phyloP scores from a whole-genome alignment of 2,797 vertebrate genomes.

The Artibeus lituratus region DNA sequence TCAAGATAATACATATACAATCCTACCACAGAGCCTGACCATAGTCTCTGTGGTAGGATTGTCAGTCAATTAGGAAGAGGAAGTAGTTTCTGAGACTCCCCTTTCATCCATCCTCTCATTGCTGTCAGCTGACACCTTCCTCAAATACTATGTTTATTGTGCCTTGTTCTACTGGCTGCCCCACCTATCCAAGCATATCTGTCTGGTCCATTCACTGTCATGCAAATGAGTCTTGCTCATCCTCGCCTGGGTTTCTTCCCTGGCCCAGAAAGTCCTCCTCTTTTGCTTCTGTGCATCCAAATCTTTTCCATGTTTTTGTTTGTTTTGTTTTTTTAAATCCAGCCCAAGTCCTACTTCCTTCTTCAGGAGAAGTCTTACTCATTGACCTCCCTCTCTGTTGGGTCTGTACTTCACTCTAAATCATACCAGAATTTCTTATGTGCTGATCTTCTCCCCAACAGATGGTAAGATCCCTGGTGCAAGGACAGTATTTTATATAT shows the following conservation, averaged over 20 bases:
- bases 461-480: not conserved
- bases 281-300: not conserved
- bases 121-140: not conserved
- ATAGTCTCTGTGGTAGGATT: too few species aligned
- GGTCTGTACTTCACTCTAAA: not conserved
- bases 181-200: not conserved
- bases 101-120: not conserved
- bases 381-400: not conserved
- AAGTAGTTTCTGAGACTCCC: not conserved
- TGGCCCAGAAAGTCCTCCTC: not conserved
- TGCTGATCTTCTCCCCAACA: not conserved
- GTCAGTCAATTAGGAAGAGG: not conserved
- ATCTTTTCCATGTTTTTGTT: not conserved
- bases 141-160: not conserved
- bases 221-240: not conserved
- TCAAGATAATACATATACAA: not conserved
- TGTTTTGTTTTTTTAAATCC: not conserved
- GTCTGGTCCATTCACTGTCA: not conserved
- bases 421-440: not conserved
- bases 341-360: not conserved
- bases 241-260: not conserved
- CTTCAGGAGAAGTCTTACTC: not conserved
- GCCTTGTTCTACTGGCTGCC: not conserved
- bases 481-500: not conserved
- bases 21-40: not conserved